Evolutionary conservation across 1,140 invertebrate species (phyloP), one percentile per base, ranked within the genome.

Genomic region (Diprion similis): DNA sequence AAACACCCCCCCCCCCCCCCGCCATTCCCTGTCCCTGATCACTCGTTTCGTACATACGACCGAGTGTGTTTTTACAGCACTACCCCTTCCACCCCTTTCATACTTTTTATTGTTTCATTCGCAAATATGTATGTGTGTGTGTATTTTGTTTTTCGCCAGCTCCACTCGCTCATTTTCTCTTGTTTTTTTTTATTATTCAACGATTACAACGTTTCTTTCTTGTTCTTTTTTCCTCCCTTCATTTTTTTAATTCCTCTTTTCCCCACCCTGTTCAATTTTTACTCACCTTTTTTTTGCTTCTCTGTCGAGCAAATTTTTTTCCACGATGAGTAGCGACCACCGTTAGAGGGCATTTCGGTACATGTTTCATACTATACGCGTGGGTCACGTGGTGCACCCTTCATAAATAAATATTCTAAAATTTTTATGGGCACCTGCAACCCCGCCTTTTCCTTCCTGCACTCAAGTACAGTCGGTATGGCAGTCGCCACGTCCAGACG

Each of bases 31-130:
- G 10, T 15, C 45, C 11, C 17, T 11, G 13, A n/a, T n/a, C 24
- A 19, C 68, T 24, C 51, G 65, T 68, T 69, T 68, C 66, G 67
- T 73, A 15, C 67, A 46, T 73, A 64, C 64, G 18, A 69, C 48
- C 37, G 67, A 13, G 65, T 8, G 46, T 68, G 15, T 68, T 64
- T 73, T 69, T 46, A 68, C 72, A 69, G 24, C 24, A 37, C 24
- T 37, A 6, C 24, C n/a, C 24, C n/a, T 73, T 13, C 24, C 46
- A 67, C 68, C 24, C 24, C 24, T 37, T 37, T 37, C 24, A 37
- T 37, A 37, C 24, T 37, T 37, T 37, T 37, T 37, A 37, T 37
- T 37, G 24, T 68, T 73, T 73, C 67, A 68, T 73, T 65, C 13
- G n/a, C n/a, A 70, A 19, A 67, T 70, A 70, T 47, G 15, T 70